These are phyloP conservation scores for Propsilocerus akamusi DNA, from an alignment of 1,140 invertebrate genomes.

Conservation along the genomic window DNA sequence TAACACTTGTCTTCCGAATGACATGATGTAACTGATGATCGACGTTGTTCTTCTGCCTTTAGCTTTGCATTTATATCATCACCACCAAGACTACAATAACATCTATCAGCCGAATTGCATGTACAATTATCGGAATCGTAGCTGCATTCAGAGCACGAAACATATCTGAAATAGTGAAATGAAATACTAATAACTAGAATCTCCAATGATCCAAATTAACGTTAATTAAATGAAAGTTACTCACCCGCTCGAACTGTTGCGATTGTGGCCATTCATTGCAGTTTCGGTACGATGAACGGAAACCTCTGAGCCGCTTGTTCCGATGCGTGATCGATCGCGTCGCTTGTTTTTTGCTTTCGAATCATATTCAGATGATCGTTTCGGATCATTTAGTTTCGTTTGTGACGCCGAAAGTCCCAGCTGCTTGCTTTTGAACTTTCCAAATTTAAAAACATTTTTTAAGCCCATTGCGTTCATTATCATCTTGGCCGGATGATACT, in stretches of 20 bases:
- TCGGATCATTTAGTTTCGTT: constrained; percentile 9
- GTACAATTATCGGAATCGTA: constrained; percentile 65
- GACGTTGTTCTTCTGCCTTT: constrained; percentile 6
- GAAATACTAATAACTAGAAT: not conserved
- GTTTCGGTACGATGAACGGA: constrained; percentile 20
- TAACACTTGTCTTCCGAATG: constrained; percentile 44
- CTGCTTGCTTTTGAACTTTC: constrained; percentile 17
- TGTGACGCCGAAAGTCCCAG: constrained; percentile 5
- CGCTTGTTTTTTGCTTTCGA: constrained; percentile 1
- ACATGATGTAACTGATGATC: constrained; percentile 18
- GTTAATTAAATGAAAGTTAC: constrained; percentile 4
- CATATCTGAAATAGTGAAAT: constrained; percentile 28
- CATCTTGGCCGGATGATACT: constrained; percentile 12
- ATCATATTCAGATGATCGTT: not conserved
- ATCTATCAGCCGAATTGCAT: constrained; percentile 50
- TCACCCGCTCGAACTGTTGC: constrained; percentile 44
- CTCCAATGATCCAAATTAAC: not conserved
- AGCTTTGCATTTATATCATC: constrained; percentile 19
- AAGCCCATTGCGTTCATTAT: constrained; percentile 31
- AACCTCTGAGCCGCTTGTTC: constrained; percentile 22
- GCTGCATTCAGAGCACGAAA: constrained; percentile 70
- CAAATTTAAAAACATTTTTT: constrained; percentile 24
- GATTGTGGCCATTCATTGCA: constrained; percentile 30
- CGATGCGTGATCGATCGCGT: constrained; percentile 12
- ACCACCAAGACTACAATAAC: constrained; percentile 44